A percentile compares a stretch with the other conserved stretches of the same genome.
These are phyloP conservation scores for Sylvia atricapilla DNA, from an alignment of 2,113 vertebrate genomes.

Conservation along the genomic window DNA sequence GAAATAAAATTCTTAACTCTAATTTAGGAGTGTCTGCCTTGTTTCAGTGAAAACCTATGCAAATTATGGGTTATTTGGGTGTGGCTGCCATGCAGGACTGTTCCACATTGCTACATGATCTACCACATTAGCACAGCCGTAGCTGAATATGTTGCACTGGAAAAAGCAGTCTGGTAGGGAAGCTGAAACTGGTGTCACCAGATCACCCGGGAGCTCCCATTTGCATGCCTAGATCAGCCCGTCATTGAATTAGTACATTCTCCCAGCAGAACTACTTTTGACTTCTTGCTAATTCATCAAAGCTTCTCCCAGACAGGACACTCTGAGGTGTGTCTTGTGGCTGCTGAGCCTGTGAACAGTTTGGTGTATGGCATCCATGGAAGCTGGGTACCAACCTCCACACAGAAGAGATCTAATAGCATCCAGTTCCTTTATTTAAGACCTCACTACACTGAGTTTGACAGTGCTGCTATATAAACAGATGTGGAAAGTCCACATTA, in stretches of 20 bases:
- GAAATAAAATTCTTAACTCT: neutral
- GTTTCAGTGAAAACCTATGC: neutral
- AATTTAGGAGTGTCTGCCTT: neutral
- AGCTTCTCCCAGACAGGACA: rapidly evolving
- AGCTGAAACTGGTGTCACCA: neutral
- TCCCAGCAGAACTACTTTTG: neutral
- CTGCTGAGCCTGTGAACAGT: rapidly evolving
- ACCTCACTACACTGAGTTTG: neutral
- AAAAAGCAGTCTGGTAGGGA: neutral
- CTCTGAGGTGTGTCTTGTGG: neutral
- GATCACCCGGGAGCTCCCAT: neutral
- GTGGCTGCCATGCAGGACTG: neutral
- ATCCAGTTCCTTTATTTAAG: neutral
- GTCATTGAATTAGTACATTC: neutral
- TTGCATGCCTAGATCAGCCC: neutral
- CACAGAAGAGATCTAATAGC: neutral
- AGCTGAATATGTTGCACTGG: neutral
- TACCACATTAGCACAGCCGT: neutral
- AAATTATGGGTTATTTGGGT: neutral
- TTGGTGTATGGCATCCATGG: neutral
- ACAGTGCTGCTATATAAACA: neutral
- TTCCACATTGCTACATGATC: neutral
- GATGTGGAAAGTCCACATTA: neutral
- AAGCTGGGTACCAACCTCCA: neutral
- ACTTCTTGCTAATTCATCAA: neutral